phyloP scores from a whole-genome alignment of 2,797 vertebrate genomes.

The Microcaecilia unicolor region DNA sequence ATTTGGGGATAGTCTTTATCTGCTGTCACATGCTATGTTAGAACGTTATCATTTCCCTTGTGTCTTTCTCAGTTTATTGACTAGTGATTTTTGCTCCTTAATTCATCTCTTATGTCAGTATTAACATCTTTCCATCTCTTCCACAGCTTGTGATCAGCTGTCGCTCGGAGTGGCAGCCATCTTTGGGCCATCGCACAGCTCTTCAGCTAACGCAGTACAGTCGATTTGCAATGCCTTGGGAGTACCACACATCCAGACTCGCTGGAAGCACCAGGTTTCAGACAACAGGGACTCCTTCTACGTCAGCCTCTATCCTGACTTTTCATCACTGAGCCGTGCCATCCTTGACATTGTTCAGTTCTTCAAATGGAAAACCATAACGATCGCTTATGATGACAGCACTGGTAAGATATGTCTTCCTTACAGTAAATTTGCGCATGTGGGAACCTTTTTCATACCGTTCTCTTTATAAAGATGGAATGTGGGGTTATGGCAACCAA shows the following conservation, averaged over 20 bases:
- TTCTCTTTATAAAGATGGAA: not conserved
- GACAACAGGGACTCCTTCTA: constrained; percentile 97
- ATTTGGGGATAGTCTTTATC: too few relatives aligned
- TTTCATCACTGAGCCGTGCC: constrained; percentile 92
- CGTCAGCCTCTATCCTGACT: constrained; percentile 93
- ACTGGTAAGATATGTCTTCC: constrained; percentile 68
- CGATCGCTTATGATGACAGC: constrained; percentile 95
- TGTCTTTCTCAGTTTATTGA: not conserved
- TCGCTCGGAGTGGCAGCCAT: constrained; percentile 95
- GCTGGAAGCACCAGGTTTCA: constrained; percentile 97
- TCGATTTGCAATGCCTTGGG: constrained; percentile 96
- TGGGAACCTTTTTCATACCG: too few relatives aligned
- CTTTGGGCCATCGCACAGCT: constrained; percentile 96
- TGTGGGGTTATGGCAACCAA: too few relatives aligned
- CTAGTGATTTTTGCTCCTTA: not conserved
- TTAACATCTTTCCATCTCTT: constrained; percentile 43
- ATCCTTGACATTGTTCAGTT: constrained; percentile 96
- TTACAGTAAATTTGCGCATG: too few relatives aligned
- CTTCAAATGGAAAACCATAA: constrained; percentile 98
- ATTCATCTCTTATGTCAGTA: constrained; percentile 23
- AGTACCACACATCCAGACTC: constrained; percentile 95
- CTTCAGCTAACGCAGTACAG: constrained; percentile 93
- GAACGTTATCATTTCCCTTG: too few relatives aligned
- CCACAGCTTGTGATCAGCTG: constrained; percentile 90
- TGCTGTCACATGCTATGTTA: too few relatives aligned